Evolutionary conservation across 2,113 vertebrate genomes (phyloP).

Genomic region (Dermatemys mawii): DNA sequence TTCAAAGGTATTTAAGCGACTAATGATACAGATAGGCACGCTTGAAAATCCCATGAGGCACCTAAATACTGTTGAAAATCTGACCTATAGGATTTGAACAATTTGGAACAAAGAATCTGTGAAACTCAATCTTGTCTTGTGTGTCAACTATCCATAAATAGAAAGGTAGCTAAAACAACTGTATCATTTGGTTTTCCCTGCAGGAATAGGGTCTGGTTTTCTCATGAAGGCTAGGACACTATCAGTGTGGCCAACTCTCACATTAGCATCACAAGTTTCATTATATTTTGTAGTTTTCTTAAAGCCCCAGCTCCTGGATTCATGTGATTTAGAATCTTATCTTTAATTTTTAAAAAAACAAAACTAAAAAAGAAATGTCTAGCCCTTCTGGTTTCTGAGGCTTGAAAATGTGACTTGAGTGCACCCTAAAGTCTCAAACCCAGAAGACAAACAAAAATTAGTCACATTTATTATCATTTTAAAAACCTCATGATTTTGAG

Average conservation of each 20-base stretch:
- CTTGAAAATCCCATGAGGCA: background rate
- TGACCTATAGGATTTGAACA: accelerated
- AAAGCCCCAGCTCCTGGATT: background rate
- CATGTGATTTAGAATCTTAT: background rate
- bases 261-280: background rate
- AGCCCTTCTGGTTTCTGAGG: background rate
- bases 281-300: background rate
- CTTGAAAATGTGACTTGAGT: background rate
- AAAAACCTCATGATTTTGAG: background rate
- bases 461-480: background rate
- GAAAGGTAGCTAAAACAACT: background rate
- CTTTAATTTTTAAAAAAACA: background rate
- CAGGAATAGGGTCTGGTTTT: background rate
- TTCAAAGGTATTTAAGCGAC: background rate
- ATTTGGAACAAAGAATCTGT: background rate
- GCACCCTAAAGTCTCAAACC: background rate
- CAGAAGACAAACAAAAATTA: background rate
- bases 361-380: background rate
- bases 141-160: background rate
- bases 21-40: background rate
- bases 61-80: background rate
- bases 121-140: background rate
- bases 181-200: background rate
- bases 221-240: background rate
- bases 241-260: background rate